A percentile compares a stretch with the other conserved stretches of the same genome.
Evolutionary conservation across 1,140 invertebrate genomes (phyloP).

Genomic region (Agrilus planipennis): DNA sequence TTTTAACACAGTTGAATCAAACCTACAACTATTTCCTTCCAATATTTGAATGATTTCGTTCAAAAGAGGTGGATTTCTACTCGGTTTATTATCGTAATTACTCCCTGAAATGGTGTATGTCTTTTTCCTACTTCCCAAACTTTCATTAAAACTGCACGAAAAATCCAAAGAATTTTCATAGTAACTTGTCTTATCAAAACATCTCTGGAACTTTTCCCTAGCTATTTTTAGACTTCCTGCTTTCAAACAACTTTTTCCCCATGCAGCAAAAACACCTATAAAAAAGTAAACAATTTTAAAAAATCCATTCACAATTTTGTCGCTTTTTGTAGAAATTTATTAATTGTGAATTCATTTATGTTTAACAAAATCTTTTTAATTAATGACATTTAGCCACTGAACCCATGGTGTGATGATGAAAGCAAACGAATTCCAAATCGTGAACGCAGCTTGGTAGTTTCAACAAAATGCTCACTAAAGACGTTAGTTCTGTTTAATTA

Average conservation of each 20-base stretch:
- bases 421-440: no score
- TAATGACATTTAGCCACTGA: no score
- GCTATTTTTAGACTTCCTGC: conserved; percentile 65
- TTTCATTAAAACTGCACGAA: conserved; percentile 27
- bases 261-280: conserved; percentile 65
- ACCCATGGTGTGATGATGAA: no score
- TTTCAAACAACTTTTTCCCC: conserved; percentile 73
- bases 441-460: no score
- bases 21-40: conserved; percentile 34
- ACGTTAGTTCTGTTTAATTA: no score
- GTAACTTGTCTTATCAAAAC: conserved; percentile 37
- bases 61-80: conserved; percentile 48
- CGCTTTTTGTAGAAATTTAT: no score
- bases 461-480: no score
- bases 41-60: conserved; percentile 56
- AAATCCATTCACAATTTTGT: no score
- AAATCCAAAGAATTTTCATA: conserved; percentile 25
- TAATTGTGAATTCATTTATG: conserved; percentile 38
- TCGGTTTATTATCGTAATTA: conserved; percentile 35
- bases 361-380: conserved; percentile 25
- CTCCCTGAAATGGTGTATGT: no score
- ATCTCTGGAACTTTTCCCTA: conserved; percentile 50
- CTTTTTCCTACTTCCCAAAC: no score
- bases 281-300: no score
- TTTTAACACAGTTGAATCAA: conserved; percentile 16